Evolutionary conservation across 1,140 invertebrate species (phyloP).

Genomic region (Charaxes varanes): DNA sequence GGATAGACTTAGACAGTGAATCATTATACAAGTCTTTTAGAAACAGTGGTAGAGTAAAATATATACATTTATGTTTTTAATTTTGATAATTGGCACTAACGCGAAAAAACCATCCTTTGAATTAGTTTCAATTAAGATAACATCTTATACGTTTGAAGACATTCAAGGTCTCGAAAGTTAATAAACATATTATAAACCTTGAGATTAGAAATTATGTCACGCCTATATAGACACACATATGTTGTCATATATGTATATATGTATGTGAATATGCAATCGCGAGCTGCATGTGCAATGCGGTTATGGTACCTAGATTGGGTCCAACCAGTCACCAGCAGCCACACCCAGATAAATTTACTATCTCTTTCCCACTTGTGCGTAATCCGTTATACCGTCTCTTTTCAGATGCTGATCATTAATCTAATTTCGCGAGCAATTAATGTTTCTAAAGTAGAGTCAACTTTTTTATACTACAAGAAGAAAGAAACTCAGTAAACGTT

Average conservation of each 20-base stretch:
- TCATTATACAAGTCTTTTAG: too few relatives aligned
- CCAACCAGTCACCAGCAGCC: slow-evolving; percentile 59
- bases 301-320: slow-evolving; percentile 41
- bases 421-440: slow-evolving; percentile 31
- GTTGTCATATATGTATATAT: slow-evolving; percentile 23
- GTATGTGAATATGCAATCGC: slow-evolving; percentile 41
- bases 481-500: too few relatives aligned
- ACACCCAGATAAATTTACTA: slow-evolving; percentile 53
- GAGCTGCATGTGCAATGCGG: slow-evolving; percentile 54
- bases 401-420: slow-evolving; percentile 32
- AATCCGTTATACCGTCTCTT: slow-evolving; percentile 30
- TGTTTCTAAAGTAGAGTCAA: too few relatives aligned
- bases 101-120: too few relatives aligned
- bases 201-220: too few relatives aligned
- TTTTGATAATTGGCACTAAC: too few relatives aligned
- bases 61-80: too few relatives aligned
- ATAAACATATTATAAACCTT: slow-evolving; percentile 55
- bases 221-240: slow-evolving; percentile 28
- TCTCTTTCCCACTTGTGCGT: slow-evolving; percentile 41
- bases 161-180: slow-evolving; percentile 38
- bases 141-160: slow-evolving; percentile 2
- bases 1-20: too few relatives aligned
- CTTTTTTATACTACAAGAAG: too few relatives aligned
- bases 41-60: too few relatives aligned
- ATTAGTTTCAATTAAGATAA: slow-evolving; percentile 4